Conservation (phyloP, 2,888 invertebrate species). For the Amiota mariae region DNA sequence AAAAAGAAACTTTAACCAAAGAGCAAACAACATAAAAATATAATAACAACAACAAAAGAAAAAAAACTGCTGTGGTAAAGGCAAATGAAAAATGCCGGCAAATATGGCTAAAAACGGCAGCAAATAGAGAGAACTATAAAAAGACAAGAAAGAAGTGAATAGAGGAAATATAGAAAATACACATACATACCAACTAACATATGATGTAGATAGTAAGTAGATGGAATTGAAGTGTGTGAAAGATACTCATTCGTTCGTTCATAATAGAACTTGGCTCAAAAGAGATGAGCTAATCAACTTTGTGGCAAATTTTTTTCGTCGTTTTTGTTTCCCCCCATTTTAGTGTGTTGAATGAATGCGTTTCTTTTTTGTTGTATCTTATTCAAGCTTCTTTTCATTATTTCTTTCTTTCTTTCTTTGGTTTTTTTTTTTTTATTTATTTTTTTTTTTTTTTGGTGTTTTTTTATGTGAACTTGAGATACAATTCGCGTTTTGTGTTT, state of each 20-base stretch:
- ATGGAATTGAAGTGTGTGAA: background rate
- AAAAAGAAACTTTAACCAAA: too few species aligned
- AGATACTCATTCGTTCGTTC: background rate
- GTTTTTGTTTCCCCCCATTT: background rate
- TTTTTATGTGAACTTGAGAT: conserved; percentile 4
- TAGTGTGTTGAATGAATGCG: conserved; percentile 14
- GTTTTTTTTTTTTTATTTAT: conserved; percentile 12
- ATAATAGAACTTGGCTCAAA: conserved; percentile 30
- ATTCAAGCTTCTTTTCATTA: too few species aligned
- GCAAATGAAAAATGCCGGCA: conserved; percentile 4
- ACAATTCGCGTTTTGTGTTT: background rate
- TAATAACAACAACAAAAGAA: background rate
- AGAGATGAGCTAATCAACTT: conserved; percentile 29
- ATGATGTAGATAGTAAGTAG: too few species aligned
- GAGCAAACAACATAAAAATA: too few species aligned
- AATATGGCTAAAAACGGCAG: background rate
- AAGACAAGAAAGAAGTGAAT: conserved; percentile 18
- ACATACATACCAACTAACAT: background rate
- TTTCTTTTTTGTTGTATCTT: too few species aligned
- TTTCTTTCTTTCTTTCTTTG: too few species aligned
- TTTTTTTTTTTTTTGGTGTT: conserved; percentile 11
- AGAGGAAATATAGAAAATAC: background rate
- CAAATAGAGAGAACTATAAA: background rate
- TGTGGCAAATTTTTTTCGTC: background rate
- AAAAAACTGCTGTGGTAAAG: background rate